Percentiles rank a stretch among this genome's conserved stretches.
phyloP scores from a whole-genome alignment of 2,113 vertebrate species.

The Prionailurus bengalensis region DNA sequence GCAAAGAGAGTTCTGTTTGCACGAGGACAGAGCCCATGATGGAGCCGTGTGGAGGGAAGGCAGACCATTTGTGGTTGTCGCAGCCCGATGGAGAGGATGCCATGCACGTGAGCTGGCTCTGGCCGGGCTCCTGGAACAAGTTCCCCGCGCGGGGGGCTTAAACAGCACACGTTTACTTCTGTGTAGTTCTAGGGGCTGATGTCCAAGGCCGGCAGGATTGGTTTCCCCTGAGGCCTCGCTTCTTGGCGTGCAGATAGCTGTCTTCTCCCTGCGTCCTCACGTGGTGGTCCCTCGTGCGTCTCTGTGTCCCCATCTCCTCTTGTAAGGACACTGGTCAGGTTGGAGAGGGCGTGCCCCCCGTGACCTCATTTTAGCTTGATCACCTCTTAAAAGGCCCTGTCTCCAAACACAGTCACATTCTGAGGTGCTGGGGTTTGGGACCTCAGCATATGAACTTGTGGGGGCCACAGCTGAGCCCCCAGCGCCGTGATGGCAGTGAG shows the following conservation, averaged over 20 bases:
- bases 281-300: background rate
- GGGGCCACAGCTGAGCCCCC: background rate
- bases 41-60: background rate
- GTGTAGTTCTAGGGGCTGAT: too few species aligned
- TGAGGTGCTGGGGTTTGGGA: background rate
- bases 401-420: background rate
- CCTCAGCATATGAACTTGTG: background rate
- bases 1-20: background rate
- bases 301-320: background rate
- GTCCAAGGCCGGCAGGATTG: background rate
- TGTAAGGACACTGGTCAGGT: background rate
- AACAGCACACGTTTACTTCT: background rate
- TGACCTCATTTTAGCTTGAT: background rate
- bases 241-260: background rate
- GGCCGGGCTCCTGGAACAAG: too few species aligned
- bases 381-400: background rate
- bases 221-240: background rate
- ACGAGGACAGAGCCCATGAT: background rate
- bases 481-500: background rate
- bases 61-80: too few species aligned
- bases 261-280: background rate
- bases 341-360: background rate
- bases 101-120: accelerated
- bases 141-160: background rate
- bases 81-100: background rate